Conservation (phyloP, 2,797 vertebrate species). For the Kryptopterus vitreolus region DNA sequence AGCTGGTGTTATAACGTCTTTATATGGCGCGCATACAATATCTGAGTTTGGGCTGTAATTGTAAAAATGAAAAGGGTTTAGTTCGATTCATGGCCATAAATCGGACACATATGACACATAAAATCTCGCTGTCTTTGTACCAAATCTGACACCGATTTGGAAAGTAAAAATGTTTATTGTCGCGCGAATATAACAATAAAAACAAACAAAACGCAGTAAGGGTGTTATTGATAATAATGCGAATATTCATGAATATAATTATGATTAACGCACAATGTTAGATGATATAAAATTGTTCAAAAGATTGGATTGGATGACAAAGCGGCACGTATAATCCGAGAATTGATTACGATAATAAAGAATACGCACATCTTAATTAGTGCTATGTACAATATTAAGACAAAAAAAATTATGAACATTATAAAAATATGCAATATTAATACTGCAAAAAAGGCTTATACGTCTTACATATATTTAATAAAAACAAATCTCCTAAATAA, state of each 20-base stretch:
- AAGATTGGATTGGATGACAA: not conserved
- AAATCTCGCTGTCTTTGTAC: not conserved
- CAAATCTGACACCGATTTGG: too few relatives aligned
- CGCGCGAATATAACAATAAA: not conserved
- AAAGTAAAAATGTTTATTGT: not conserved
- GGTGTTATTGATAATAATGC: not conserved
- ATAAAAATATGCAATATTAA: too few relatives aligned
- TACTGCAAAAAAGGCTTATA: too few relatives aligned
- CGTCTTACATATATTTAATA: not conserved
- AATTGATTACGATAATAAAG: not conserved
- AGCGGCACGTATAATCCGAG: not conserved
- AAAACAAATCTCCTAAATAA: too few relatives aligned
- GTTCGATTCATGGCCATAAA: not conserved
- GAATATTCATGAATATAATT: not conserved
- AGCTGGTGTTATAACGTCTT: not conserved
- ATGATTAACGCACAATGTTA: not conserved
- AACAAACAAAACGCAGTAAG: not conserved
- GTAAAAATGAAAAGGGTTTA: not conserved
- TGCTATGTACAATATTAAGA: too few relatives aligned
- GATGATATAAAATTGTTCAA: not conserved
- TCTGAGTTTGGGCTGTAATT: not conserved
- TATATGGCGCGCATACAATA: not conserved
- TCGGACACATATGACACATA: not conserved
- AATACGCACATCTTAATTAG: not conserved
- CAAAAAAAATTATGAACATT: too few relatives aligned